These are phyloP conservation scores for Andrena cerasifolii DNA, from an alignment of 1,140 invertebrate species.

Conservation along the genomic window DNA sequence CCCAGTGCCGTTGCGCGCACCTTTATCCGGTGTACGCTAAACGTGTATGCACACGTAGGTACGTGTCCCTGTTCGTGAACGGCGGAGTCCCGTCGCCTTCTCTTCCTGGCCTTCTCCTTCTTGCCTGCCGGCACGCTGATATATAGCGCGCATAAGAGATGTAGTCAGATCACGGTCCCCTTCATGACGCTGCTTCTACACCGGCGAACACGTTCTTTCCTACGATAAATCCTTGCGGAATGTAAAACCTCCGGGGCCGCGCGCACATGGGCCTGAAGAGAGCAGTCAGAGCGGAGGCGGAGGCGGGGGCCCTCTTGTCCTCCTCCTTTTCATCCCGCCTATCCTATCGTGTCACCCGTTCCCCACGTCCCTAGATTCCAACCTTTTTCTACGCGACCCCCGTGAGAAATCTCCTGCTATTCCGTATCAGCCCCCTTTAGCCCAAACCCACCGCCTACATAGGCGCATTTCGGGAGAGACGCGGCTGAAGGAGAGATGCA, in stretches of 20 bases:
- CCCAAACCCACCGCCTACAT: no score
- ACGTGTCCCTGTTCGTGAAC: slow-evolving; percentile 40
- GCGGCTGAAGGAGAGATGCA: no score
- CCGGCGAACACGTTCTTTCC: slow-evolving; percentile 75
- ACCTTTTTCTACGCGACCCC: background rate
- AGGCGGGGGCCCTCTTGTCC: background rate
- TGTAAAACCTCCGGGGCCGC: slow-evolving; percentile 67
- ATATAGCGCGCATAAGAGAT: slow-evolving; percentile 75
- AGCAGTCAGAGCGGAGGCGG: slow-evolving; percentile 26
- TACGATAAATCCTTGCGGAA: slow-evolving; percentile 77
- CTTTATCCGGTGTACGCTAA: slow-evolving; percentile 13
- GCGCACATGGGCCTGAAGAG: slow-evolving; percentile 29
- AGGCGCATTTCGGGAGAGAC: no score
- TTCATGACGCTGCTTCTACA: slow-evolving; percentile 76
- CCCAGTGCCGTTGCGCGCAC: background rate
- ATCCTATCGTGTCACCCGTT: slow-evolving; percentile 18
- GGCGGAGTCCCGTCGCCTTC: slow-evolving; percentile 40
- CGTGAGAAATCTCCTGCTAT: slow-evolving; percentile 55
- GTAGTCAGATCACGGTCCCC: slow-evolving; percentile 75
- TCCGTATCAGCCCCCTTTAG: background rate
- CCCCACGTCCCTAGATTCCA: slow-evolving; percentile 29
- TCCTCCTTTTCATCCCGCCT: slow-evolving; percentile 4
- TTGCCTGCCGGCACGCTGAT: slow-evolving; percentile 69
- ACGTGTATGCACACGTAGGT: slow-evolving; percentile 26
- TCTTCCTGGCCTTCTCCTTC: slow-evolving; percentile 44